Evolutionary conservation across 92 coral and sea anemone genomes (phyloP).

Genomic region (Parazoanthus darwini): DNA sequence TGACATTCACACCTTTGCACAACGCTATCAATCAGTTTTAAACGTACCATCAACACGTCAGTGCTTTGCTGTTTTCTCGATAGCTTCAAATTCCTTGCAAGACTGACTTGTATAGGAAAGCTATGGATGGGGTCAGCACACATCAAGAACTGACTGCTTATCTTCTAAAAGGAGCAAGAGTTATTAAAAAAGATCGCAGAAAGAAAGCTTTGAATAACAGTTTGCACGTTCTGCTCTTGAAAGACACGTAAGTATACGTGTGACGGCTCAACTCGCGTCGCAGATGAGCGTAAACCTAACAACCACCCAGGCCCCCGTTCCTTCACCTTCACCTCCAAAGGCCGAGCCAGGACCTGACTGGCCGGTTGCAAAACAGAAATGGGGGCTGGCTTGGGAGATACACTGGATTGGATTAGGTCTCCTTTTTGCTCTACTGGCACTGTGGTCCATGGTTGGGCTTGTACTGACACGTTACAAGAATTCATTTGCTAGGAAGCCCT

Average conservation of each 20-base stretch:
- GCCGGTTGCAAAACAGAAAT: constrained; percentile 62
- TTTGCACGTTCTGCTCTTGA: too few species aligned
- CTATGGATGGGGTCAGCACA: too few species aligned
- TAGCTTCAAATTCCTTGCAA: too few species aligned
- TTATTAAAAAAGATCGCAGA: too few species aligned
- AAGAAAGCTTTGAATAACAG: too few species aligned
- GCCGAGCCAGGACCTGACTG: constrained; percentile 77
- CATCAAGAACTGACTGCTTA: too few species aligned
- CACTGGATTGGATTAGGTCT: constrained; percentile 71
- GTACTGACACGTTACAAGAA: constrained; percentile 53
- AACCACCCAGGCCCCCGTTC: neutral
- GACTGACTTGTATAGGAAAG: too few species aligned
- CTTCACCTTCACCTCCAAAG: constrained; percentile 22
- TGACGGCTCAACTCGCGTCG: neutral
- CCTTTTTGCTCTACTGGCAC: constrained; percentile 67
- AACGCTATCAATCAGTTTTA: too few species aligned
- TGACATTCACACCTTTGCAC: too few species aligned
- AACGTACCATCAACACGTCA: too few species aligned
- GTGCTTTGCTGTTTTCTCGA: too few species aligned
- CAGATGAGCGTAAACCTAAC: neutral
- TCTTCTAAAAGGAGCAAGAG: too few species aligned
- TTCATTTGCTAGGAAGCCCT: constrained; percentile 66
- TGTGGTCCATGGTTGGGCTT: constrained; percentile 63
- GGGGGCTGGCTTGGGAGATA: constrained; percentile 67
- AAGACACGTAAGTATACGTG: neutral